A percentile compares a stretch with the other conserved stretches of the same genome.
phyloP scores from a whole-genome alignment of 2,888 invertebrate species.

The Trichogramma dendrolimi region DNA sequence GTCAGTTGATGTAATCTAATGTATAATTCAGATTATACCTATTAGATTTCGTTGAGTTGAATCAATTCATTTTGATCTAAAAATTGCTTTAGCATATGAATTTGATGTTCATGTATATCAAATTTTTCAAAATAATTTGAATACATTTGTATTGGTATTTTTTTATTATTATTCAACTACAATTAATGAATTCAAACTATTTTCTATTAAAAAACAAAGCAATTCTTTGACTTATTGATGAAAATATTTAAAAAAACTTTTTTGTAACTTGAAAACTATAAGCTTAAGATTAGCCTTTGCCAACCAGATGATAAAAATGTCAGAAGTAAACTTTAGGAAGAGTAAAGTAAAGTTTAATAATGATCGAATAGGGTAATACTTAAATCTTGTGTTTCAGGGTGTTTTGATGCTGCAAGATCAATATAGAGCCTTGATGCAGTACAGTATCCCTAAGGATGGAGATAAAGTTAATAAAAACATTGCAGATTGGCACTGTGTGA shows the following conservation, averaged over 20 bases:
- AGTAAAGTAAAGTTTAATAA: conserved; percentile 42
- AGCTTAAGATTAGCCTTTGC: neutral
- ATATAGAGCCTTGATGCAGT: conserved; percentile 70
- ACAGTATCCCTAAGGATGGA: conserved; percentile 67
- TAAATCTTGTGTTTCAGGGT: conserved; percentile 62
- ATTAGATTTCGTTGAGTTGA: neutral
- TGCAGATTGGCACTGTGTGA: conserved; percentile 65
- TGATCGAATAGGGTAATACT: conserved; percentile 51
- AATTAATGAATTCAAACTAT: neutral
- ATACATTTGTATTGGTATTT: too few species aligned
- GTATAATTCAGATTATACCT: conserved; percentile 24
- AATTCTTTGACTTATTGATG: neutral
- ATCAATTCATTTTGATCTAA: too few species aligned
- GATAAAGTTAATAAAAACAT: conserved; percentile 55
- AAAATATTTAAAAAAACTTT: neutral
- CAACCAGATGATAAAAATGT: conserved; percentile 1
- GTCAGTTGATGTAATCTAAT: too few species aligned
- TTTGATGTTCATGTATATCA: too few species aligned
- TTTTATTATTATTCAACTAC: neutral
- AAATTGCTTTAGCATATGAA: too few species aligned
- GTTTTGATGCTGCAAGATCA: conserved; percentile 69
- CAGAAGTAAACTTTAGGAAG: conserved; percentile 46
- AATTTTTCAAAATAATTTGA: too few species aligned
- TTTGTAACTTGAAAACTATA: neutral
- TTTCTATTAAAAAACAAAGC: neutral